phyloP scores from a whole-genome alignment of 1,140 invertebrate genomes.

The Pogonomyrmex barbatus region DNA sequence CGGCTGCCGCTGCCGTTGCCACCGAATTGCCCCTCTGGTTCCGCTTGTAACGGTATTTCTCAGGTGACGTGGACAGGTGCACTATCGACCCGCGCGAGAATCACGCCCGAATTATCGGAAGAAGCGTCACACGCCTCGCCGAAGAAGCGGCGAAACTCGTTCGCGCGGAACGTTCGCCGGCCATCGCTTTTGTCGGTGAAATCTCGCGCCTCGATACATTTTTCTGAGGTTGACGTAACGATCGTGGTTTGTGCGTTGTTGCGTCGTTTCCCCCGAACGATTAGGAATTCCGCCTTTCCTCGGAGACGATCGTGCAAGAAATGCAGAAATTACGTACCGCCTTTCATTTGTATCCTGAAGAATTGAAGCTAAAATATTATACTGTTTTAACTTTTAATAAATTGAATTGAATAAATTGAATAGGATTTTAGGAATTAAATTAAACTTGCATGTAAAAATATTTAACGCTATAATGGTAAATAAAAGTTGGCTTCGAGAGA shows the following conservation, averaged over 20 bases:
- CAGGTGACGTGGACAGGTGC: conserved; percentile 21
- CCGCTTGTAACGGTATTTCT: conserved; percentile 32
- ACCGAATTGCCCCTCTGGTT: background rate
- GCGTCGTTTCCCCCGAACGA: background rate
- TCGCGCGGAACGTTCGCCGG: conserved; percentile 14
- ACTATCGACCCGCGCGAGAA: conserved; percentile 38
- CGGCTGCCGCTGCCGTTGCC: background rate
- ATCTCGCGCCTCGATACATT: background rate
- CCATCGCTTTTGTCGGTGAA: conserved; percentile 21
- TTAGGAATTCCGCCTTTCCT: background rate
- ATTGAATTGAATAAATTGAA: too few species aligned
- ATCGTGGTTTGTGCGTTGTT: background rate
- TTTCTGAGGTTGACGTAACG: background rate
- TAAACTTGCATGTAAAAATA: background rate
- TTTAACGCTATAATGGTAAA: background rate
- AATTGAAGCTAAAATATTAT: background rate
- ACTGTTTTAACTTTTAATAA: conserved; percentile 4
- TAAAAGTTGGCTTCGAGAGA: background rate
- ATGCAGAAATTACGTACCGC: background rate
- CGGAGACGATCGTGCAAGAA: background rate
- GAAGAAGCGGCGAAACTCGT: background rate
- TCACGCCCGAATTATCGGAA: background rate
- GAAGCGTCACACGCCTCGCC: background rate
- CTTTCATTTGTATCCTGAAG: background rate
- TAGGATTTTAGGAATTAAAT: background rate